Evolutionary conservation across 1,140 invertebrate species (phyloP), one percentile per base, ranked within the genome.

Genomic region (Drosophila quadrilineata): DNA sequence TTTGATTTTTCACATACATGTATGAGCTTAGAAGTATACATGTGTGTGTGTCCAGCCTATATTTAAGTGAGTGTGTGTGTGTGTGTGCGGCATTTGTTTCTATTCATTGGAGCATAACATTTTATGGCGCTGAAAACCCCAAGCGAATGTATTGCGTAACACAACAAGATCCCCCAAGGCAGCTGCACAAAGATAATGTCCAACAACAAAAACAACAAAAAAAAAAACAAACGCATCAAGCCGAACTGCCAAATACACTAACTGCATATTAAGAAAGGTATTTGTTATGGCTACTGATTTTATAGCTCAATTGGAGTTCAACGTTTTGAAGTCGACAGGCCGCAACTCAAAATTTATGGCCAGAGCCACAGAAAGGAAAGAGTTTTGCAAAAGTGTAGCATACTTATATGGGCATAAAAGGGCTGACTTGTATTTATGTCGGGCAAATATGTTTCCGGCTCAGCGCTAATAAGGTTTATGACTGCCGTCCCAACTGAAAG

Each of bases 401-500:
- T 36, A 48, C 46, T 22, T 49, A 33, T 58, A 16, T 45, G 49
- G 57, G 58, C 58, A 62, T 67, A 71, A 71, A 71, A 62, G 56
- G n/a, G 69, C 69, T 69, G 69, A 69, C 40, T 72, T 72, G 77
- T 82, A 82, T 82, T 82, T 84, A 82, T 82, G 77, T 84, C 77
- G 65, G 79, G 70, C 70, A 84, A 85, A 84, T 84, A 84, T 84
- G 77, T 84, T 84, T 84, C 77, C 77, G 79, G 68, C 62, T 77
- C 60, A 84, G 79, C 73, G 77, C 79, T 85, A 84, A 85, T 85
- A 85, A 85, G 79, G 77, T 84, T 84, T 84, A 84, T 85, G 77
- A 77, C 65, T 57, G 41, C 58, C 59, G 35, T 54, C 28, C 33
- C 41, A n/a, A n/a, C n/a, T n/a, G n/a, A n/a, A n/a, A n/a, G 28